These are phyloP conservation scores for Stramonita haemastoma DNA, from an alignment of 2,888 invertebrate species.

Conservation along the genomic window DNA sequence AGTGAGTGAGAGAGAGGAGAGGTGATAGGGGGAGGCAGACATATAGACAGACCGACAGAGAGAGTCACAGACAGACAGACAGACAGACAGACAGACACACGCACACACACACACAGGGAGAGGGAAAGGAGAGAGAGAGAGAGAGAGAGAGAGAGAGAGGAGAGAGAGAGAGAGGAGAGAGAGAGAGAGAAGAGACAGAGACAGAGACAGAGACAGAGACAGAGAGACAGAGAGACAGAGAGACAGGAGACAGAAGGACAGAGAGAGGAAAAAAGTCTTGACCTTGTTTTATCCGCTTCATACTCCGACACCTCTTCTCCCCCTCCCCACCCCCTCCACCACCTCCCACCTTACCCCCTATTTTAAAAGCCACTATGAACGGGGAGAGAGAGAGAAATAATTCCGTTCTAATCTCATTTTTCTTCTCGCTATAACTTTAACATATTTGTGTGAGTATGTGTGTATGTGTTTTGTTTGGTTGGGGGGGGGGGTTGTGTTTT, in stretches of 20 bases:
- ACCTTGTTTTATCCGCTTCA: background rate
- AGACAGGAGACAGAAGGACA: background rate
- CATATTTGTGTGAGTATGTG: no score
- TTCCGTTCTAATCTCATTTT: background rate
- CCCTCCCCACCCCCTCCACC: background rate
- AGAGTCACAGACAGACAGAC: background rate
- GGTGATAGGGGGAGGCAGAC: background rate
- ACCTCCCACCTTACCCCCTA: background rate
- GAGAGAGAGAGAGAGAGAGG: slow-evolving; percentile 20
- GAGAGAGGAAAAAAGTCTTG: background rate
- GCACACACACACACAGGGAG: background rate
- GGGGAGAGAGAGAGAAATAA: background rate
- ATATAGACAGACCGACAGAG: background rate
- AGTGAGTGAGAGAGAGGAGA: background rate
- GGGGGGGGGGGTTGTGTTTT: no score
- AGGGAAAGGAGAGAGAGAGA: no score
- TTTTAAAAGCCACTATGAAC: background rate
- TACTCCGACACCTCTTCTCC: background rate
- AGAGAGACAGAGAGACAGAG: background rate
- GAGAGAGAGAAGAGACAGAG: background rate
- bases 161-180: background rate
- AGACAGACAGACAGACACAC: background rate
- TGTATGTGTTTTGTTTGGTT: no score
- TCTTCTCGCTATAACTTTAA: no score
- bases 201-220: background rate